These are phyloP conservation scores for Drosophila sechellia DNA, from an alignment of 1,140 invertebrate species.

Conservation along the genomic window DNA sequence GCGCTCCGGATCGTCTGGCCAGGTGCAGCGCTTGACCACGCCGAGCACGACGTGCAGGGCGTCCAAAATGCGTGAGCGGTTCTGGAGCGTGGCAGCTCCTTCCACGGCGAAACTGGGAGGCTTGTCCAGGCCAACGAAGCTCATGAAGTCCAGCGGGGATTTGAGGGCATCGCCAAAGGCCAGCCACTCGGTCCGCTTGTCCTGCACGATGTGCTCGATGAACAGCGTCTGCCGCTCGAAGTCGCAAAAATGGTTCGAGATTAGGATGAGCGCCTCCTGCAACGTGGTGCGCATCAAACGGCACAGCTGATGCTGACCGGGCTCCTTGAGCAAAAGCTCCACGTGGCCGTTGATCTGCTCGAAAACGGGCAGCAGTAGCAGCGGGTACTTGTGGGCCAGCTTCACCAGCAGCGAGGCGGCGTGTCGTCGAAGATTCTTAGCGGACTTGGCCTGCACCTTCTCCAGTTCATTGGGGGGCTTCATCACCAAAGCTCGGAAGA, in stretches of 20 bases:
- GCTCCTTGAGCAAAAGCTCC: constrained; percentile 87
- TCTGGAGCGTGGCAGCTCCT: constrained; percentile 80
- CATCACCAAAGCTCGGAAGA: constrained; percentile 92
- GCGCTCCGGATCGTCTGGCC: constrained; percentile 92
- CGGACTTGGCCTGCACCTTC: constrained; percentile 84
- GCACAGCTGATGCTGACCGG: constrained; percentile 87
- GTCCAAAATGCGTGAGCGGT: constrained; percentile 86
- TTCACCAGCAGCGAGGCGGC: constrained; percentile 95
- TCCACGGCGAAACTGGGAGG: constrained; percentile 86
- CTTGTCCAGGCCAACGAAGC: constrained; percentile 91
- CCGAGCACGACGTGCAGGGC: constrained; percentile 91
- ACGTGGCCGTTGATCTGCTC: constrained; percentile 92
- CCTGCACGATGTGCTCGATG: constrained; percentile 91
- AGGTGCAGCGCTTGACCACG: constrained; percentile 93
- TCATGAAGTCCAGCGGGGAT: constrained; percentile 89
- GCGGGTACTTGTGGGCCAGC: constrained; percentile 93
- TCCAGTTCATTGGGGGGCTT: constrained; percentile 87
- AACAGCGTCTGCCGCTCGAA: constrained; percentile 93
- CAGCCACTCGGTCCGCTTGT: constrained; percentile 87
- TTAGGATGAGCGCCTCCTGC: constrained; percentile 91
- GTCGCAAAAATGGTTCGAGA: constrained; percentile 95
- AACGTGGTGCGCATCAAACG: constrained; percentile 93
- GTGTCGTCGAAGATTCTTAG: constrained; percentile 94
- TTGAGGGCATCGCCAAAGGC: constrained; percentile 87
- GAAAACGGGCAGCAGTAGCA: constrained; percentile 93